Evolutionary conservation across 2,797 vertebrate genomes (phyloP), one percentile per base, ranked within the genome.

Genomic region (Myotis myotis): DNA sequence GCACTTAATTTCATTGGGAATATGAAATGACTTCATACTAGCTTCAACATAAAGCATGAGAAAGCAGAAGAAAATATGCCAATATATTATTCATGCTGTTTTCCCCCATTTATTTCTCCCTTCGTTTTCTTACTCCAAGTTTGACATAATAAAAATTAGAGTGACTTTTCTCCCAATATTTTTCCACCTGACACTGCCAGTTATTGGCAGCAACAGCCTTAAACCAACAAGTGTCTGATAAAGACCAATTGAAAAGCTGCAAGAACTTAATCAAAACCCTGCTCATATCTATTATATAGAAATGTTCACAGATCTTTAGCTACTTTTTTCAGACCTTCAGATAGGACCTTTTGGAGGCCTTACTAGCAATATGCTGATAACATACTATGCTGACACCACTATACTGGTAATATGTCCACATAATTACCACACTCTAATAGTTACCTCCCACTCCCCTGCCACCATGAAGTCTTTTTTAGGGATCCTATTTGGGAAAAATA

Each of bases 91-190:
- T 53, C 47, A 68, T 44, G 53, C 41, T 68, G 3, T 49, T 83
- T 96, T 76, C 19, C 53, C 57, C 94, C 33, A n/a, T 85, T 85
- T 85, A 51, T 76, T 70, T 80, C 66, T 94, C 22, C 30, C 36
- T 92, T 78, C 30, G 30, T 81, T 60, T 72, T 57, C 60, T 93
- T 79, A 84, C 66, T 68, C 47, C 30, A 84, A 70, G 62, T 47
- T 44, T 60, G 33, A 89, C 22, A 62, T 36, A 41, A 62, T 89
- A 70, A 92, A 95, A 95, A 83, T 83, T 36, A 88, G 38, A 80
- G 55, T 72, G 75, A 70, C 15, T 84, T 91, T 87, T 71, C 47
- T 76, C 22, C 51, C 33, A 16, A 17, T 71, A 51, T 75, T 66
- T 93, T 91, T 83, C 55, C 36, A 53, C 22, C 55, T 80, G 68